These are phyloP conservation scores for Aphrophora alni DNA, from an alignment of 2,888 invertebrate genomes.

Conservation along the genomic window DNA sequence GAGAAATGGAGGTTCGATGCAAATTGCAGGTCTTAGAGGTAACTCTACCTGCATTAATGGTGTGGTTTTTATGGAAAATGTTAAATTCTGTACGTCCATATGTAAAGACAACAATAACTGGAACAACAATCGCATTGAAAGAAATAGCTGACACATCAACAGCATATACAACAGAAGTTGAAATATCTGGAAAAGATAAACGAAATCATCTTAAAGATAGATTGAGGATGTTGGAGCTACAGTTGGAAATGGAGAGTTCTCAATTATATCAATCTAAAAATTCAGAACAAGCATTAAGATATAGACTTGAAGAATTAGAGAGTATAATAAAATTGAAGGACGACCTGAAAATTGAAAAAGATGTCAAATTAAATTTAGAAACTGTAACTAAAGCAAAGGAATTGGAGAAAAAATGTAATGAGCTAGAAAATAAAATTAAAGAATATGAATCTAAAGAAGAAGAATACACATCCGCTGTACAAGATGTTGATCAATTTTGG, in stretches of 20 bases:
- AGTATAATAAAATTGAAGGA: background rate
- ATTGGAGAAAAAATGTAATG: conserved; percentile 47
- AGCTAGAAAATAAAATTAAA: conserved; percentile 66
- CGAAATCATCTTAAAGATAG: background rate
- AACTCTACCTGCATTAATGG: conserved; percentile 68
- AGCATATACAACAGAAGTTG: background rate
- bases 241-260: background rate
- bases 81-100: conserved; percentile 37
- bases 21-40: conserved; percentile 66
- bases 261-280: conserved; percentile 40
- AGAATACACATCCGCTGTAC: conserved; percentile 73
- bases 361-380: background rate
- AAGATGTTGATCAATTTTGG: conserved; percentile 76
- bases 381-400: background rate
- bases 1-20: conserved; percentile 61
- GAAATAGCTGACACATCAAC: background rate
- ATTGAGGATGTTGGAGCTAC: background rate
- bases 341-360: background rate
- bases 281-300: conserved; percentile 45
- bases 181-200: background rate
- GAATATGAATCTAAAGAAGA: conserved; percentile 70
- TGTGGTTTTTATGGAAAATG: conserved; percentile 60
- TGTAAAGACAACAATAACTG: background rate
- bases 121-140: conserved; percentile 4
- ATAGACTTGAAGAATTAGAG: conserved; percentile 46